Percentiles rank a stretch among this genome's conserved stretches.
These are phyloP conservation scores for Bos indicus DNA, from an alignment of 2,113 vertebrate genomes.

Conservation along the genomic window DNA sequence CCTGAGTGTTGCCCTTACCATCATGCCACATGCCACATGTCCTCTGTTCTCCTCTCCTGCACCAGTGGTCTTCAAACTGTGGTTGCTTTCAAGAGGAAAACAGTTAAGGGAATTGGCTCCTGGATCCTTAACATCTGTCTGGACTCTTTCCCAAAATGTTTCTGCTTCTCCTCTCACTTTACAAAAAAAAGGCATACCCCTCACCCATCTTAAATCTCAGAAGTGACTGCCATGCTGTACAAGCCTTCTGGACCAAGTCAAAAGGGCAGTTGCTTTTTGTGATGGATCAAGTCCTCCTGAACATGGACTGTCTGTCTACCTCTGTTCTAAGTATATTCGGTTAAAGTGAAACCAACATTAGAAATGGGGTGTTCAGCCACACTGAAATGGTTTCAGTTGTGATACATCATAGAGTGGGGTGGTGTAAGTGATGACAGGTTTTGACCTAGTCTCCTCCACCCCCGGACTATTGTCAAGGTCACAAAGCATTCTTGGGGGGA, in stretches of 20 bases:
- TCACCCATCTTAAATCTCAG: background rate
- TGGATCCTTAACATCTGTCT: background rate
- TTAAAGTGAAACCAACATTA: background rate
- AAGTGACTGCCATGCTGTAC: background rate
- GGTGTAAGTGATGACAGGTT: background rate
- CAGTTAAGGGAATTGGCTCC: background rate
- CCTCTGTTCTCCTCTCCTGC: background rate
- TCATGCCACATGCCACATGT: background rate
- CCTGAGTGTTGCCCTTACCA: background rate
- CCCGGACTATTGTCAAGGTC: background rate
- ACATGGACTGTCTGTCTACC: background rate
- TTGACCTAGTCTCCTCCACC: background rate
- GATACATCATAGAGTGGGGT: background rate
- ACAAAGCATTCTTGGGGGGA: background rate
- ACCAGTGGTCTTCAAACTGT: background rate
- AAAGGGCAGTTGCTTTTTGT: background rate
- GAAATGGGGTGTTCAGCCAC: background rate
- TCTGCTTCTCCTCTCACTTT: background rate
- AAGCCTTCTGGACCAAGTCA: background rate
- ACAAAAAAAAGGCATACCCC: background rate
- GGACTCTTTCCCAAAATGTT: background rate
- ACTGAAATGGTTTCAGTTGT: background rate
- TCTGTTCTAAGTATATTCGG: background rate
- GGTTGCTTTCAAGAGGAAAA: conserved; percentile 2
- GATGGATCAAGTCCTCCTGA: background rate